Percentiles rank a stretch among this genome's conserved stretches.
phyloP scores from a whole-genome alignment of 1,140 invertebrate species.

The Ostrea edulis region DNA sequence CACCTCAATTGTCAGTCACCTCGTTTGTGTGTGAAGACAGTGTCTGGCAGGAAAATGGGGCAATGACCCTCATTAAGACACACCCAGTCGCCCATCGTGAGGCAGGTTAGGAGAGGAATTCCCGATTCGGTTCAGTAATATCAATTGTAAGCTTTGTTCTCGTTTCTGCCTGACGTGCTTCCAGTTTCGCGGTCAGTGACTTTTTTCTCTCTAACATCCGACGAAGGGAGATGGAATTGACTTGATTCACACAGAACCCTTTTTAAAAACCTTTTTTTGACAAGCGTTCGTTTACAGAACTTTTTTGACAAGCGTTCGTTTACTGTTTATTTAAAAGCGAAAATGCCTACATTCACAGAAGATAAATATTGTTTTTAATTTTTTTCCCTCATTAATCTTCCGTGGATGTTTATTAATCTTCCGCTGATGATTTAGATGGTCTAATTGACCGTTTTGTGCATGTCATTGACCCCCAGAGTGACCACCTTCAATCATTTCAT shows the following conservation, averaged over 20 bases:
- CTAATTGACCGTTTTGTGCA: background rate
- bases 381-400: background rate
- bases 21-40: background rate
- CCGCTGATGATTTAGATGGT: background rate
- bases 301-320: background rate
- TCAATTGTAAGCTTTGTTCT: slow-evolving; percentile 19
- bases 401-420: background rate
- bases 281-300: background rate
- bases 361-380: background rate
- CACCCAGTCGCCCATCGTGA: background rate
- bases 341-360: background rate
- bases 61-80: slow-evolving; percentile 1
- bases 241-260: background rate
- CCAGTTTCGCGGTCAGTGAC: background rate
- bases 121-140: slow-evolving; percentile 15
- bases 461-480: slow-evolving; percentile 2
- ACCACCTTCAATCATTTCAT: background rate
- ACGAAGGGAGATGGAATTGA: background rate
- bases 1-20: background rate
- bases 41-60: slow-evolving; percentile 11
- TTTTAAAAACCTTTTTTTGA: background rate
- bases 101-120: slow-evolving; percentile 10
- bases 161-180: slow-evolving; percentile 2
- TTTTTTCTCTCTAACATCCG: background rate
- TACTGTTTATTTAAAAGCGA: background rate